Conservation (phyloP, 2,888 invertebrate genomes). For the Chydorus sphaericus region DNA sequence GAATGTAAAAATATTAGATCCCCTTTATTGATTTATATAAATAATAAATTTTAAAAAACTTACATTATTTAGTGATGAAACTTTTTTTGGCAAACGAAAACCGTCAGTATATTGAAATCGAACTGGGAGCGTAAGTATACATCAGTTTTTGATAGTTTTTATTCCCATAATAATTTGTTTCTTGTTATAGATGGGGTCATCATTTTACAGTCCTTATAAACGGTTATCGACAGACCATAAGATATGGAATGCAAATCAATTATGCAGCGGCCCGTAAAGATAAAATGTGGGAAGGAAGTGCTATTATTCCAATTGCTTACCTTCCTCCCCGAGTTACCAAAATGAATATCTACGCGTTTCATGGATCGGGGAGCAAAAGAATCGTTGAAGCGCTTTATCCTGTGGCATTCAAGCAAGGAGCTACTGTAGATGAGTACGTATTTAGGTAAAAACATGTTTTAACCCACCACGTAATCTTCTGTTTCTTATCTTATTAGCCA, state of each 20-base stretch:
- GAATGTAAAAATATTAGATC: constrained; percentile 23
- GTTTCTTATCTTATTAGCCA: not conserved
- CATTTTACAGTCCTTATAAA: constrained; percentile 30
- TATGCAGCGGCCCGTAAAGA: constrained; percentile 23
- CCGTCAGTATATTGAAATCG: constrained; percentile 34
- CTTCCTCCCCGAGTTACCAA: constrained; percentile 31
- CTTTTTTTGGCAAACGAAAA: constrained; percentile 34
- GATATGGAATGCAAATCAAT: constrained; percentile 23
- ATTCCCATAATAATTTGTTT: too few relatives aligned
- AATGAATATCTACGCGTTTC: constrained; percentile 38
- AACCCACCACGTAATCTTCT: not conserved
- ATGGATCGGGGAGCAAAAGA: constrained; percentile 30
- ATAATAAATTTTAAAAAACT: not conserved
- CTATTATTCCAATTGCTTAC: constrained; percentile 31
- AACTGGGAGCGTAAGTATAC: constrained; percentile 30
- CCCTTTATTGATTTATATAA: not conserved
- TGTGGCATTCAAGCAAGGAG: constrained; percentile 27
- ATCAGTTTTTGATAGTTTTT: not conserved
- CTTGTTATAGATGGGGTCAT: constrained; percentile 27
- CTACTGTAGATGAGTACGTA: constrained; percentile 3
- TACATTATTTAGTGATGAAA: constrained; percentile 31
- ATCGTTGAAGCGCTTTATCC: constrained; percentile 33
- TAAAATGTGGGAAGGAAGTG: constrained; percentile 29
- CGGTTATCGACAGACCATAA: constrained; percentile 28
- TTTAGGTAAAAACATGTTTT: not conserved